These are phyloP conservation scores for Eublepharis macularius DNA, from an alignment of 2,113 vertebrate genomes.

Conservation along the genomic window DNA sequence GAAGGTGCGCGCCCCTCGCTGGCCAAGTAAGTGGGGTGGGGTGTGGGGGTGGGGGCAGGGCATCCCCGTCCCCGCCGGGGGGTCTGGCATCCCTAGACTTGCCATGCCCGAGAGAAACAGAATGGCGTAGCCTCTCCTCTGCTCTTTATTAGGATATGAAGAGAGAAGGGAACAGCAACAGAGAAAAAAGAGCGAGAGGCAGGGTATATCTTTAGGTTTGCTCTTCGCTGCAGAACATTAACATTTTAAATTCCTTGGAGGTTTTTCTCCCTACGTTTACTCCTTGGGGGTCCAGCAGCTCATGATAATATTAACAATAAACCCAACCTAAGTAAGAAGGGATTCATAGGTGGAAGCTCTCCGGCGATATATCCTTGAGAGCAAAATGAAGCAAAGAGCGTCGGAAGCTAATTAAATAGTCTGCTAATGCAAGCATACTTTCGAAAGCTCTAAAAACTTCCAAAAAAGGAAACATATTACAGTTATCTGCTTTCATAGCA, in stretches of 20 bases:
- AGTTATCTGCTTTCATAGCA: conserved; percentile 82
- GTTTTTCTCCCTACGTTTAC: conserved; percentile 30
- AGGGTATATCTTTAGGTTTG: conserved; percentile 44
- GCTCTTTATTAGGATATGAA: conserved; percentile 14
- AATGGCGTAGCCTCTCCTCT: background rate
- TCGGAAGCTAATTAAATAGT: conserved; percentile 81
- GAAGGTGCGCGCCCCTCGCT: no score
- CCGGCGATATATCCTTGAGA: conserved; percentile 65
- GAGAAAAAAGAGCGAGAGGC: background rate
- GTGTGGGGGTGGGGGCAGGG: no score
- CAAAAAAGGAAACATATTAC: conserved; percentile 82
- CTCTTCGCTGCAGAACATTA: conserved; percentile 49
- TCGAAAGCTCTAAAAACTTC: conserved; percentile 73
- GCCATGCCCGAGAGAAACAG: no score
- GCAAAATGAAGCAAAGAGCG: conserved; percentile 74
- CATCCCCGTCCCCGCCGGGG: no score
- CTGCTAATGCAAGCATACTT: conserved; percentile 74
- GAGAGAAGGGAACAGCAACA: background rate
- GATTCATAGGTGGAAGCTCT: conserved; percentile 62
- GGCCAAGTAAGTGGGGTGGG: no score
- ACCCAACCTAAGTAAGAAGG: conserved; percentile 62
- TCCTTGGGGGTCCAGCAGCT: conserved; percentile 53
- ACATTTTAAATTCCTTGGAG: conserved; percentile 59
- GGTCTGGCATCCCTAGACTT: no score
- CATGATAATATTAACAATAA: conserved; percentile 71